Evolutionary conservation across 2,113 vertebrate genomes (phyloP).

Genomic region (Ophiodon elongatus): DNA sequence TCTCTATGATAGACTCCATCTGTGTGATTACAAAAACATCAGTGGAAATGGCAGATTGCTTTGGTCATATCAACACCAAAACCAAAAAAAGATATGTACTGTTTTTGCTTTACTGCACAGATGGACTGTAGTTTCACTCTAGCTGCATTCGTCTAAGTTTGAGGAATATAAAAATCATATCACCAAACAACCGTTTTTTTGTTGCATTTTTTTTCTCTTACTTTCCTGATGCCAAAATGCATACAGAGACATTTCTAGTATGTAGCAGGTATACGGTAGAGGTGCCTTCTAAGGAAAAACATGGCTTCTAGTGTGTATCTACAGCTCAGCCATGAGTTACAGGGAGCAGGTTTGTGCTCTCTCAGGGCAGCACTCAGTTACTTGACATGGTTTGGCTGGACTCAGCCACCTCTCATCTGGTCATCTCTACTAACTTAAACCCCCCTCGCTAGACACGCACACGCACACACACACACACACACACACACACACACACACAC

Average conservation of each 20-base stretch:
- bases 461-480: constrained; percentile 28
- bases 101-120: neutral
- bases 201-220: neutral
- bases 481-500: constrained; percentile 18
- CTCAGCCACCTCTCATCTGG: constrained; percentile 67
- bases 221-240: neutral
- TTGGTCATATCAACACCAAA: constrained; percentile 1
- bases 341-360: constrained; percentile 21
- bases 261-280: neutral
- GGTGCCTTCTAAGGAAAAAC: constrained; percentile 7
- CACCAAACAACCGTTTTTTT: neutral
- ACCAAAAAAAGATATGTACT: constrained; percentile 30
- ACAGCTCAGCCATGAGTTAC: constrained; percentile 44
- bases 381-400: constrained; percentile 66
- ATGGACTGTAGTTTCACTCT: neutral
- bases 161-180: neutral
- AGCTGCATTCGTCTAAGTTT: neutral
- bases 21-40: neutral
- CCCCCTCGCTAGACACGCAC: constrained; percentile 5
- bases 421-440: constrained; percentile 61
- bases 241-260: neutral
- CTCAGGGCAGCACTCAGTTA: constrained; percentile 39
- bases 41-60: neutral
- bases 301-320: constrained; percentile 48
- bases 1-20: neutral